Conservation (phyloP, 92 coral and sea anemone species). For the Epizoanthus fatuus region DNA sequence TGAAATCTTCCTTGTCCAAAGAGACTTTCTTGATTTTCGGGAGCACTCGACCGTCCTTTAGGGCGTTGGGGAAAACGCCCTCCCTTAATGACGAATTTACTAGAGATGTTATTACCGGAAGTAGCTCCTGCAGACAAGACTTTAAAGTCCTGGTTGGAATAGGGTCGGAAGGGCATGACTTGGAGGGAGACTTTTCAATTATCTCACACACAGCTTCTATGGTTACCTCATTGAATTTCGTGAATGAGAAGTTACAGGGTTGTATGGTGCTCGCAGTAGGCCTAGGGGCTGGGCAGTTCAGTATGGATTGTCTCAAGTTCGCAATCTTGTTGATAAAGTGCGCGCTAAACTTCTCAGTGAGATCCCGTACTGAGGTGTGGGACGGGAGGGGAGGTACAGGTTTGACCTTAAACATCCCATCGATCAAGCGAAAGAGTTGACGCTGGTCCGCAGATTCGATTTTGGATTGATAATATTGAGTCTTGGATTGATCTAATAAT, state of each 20-base stretch:
- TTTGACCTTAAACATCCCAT: slow-evolving; percentile 45
- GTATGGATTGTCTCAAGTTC: slow-evolving; percentile 37
- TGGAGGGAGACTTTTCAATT: no score
- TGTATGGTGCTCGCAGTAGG: slow-evolving; percentile 11
- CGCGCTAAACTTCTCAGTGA: slow-evolving; percentile 43
- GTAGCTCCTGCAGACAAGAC: no score
- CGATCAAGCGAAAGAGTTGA: slow-evolving; percentile 55
- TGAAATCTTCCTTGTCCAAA: no score
- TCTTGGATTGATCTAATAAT: no score
- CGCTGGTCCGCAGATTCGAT: slow-evolving; percentile 49
- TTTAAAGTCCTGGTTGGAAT: no score
- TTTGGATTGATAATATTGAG: no score
- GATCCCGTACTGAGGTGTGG: slow-evolving; percentile 22
- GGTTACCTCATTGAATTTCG: slow-evolving; percentile 35
- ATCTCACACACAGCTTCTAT: slow-evolving; percentile 2
- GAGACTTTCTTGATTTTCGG: no score
- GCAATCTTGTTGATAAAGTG: slow-evolving; percentile 45
- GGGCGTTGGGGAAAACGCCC: no score
- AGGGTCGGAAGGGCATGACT: no score
- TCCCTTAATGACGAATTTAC: no score
- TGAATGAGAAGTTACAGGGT: slow-evolving; percentile 45
- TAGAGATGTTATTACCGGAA: no score
- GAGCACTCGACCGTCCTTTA: no score
- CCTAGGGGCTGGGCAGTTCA: slow-evolving; percentile 26
- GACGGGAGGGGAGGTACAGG: slow-evolving; percentile 42